These are phyloP conservation scores for Gallinago undulata DNA, from an alignment of 2,113 vertebrate species.

Conservation along the genomic window DNA sequence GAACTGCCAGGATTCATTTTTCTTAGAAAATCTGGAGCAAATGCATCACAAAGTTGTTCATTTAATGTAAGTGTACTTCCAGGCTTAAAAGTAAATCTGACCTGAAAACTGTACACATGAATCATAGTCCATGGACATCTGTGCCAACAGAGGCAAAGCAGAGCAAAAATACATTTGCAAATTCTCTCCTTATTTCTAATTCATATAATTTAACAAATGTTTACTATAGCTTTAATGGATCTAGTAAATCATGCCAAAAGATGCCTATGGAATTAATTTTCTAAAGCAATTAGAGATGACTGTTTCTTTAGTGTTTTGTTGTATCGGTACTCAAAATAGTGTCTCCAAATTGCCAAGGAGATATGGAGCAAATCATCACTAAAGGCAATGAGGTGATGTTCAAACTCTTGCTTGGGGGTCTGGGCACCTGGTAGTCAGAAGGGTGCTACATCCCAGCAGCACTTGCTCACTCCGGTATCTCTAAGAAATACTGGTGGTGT, in stretches of 20 bases:
- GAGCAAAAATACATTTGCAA: not conserved
- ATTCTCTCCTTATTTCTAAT: not conserved
- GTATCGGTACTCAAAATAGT: not conserved
- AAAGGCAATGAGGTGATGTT: not conserved
- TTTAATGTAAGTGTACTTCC: not conserved
- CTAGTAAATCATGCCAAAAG: not conserved
- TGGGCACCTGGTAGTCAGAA: not conserved
- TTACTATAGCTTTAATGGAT: not conserved
- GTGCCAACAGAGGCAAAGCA: not conserved
- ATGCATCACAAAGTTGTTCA: not conserved
- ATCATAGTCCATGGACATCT: not conserved
- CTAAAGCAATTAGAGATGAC: not conserved
- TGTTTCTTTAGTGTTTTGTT: not conserved
- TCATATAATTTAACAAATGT: not conserved
- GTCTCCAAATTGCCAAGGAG: not conserved
- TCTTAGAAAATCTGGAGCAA: not conserved
- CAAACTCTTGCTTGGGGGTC: not conserved
- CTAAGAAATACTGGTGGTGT: not conserved
- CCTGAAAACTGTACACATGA: not conserved
- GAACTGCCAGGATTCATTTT: not conserved
- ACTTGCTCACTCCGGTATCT: not conserved
- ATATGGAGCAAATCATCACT: not conserved
- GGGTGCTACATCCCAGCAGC: not conserved
- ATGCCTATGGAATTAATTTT: not conserved
- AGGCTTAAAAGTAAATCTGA: not conserved